Conservation (phyloP, 1,140 invertebrate genomes). For the Sitobion miscanthi region DNA sequence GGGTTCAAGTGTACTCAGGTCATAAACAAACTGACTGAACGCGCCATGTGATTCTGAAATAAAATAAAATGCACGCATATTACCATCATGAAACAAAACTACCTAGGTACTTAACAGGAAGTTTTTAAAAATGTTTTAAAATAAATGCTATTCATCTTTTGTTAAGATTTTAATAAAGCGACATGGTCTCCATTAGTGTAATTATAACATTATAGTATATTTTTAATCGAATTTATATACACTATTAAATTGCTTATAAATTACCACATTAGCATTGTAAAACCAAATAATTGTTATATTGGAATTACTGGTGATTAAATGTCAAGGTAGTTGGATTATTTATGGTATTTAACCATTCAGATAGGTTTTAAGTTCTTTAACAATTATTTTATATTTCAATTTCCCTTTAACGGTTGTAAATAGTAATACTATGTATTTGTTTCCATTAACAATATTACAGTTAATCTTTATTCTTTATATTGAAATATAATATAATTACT, state of each 20-base stretch:
- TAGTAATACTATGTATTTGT: not conserved
- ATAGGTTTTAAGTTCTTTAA: not conserved
- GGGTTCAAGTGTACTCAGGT: conserved; percentile 11
- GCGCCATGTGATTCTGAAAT: conserved; percentile 16
- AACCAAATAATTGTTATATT: not conserved
- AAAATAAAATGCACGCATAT: not conserved
- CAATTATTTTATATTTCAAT: not conserved
- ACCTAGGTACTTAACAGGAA: not conserved
- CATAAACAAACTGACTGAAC: not conserved
- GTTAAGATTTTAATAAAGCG: not conserved
- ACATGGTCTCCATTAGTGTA: not conserved
- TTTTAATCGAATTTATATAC: too few species aligned
- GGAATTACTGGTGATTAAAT: not conserved
- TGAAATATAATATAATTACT: not conserved
- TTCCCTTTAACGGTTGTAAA: not conserved
- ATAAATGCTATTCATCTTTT: not conserved
- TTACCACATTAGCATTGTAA: not conserved
- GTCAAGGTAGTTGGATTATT: not conserved
- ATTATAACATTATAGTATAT: not conserved
- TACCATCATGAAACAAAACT: not conserved
- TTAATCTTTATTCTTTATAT: not conserved
- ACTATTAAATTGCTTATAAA: not conserved
- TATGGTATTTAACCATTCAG: not conserved
- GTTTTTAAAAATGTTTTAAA: not conserved
- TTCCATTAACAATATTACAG: not conserved